Evolutionary conservation across 1,140 invertebrate genomes (phyloP).

Genomic region (Cataglyphis hispanica): DNA sequence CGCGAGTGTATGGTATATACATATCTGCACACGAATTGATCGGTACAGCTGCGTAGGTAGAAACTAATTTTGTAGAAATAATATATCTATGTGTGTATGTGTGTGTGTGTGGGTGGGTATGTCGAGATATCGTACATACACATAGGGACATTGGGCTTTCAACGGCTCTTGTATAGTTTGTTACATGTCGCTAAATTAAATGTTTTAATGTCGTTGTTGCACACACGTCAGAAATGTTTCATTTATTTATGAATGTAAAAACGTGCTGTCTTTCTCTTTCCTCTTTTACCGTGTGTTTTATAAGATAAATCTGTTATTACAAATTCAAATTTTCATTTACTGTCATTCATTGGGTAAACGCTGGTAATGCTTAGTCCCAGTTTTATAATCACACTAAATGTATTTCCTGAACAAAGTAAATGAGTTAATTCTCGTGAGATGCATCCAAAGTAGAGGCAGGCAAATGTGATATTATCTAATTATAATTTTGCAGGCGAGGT

Average conservation of each 20-base stretch:
- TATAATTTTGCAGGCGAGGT: not conserved
- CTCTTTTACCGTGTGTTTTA: not conserved
- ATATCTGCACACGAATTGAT: not conserved
- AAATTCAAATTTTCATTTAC: constrained; percentile 14
- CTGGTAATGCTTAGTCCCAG: not conserved
- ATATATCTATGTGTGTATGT: too few species aligned
- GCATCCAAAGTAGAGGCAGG: not conserved
- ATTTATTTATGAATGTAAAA: constrained; percentile 1
- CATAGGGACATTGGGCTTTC: constrained; percentile 21
- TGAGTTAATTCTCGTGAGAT: constrained; percentile 29
- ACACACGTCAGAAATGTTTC: not conserved
- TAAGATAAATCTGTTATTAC: not conserved
- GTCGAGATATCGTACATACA: constrained; percentile 18
- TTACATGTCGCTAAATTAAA: constrained; percentile 31
- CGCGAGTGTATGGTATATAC: not conserved
- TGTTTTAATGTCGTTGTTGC: constrained; percentile 6
- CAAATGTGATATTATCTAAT: not conserved
- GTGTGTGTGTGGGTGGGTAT: not conserved
- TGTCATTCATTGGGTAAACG: constrained; percentile 17
- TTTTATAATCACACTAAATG: not conserved
- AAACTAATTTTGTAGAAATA: constrained; percentile 36
- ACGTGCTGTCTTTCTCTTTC: not conserved
- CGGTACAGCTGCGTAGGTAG: not conserved
- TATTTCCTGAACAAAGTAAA: not conserved
- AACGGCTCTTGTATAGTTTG: constrained; percentile 21